phyloP scores from a whole-genome alignment of 2,888 invertebrate genomes.

The Panzeria rudis region DNA sequence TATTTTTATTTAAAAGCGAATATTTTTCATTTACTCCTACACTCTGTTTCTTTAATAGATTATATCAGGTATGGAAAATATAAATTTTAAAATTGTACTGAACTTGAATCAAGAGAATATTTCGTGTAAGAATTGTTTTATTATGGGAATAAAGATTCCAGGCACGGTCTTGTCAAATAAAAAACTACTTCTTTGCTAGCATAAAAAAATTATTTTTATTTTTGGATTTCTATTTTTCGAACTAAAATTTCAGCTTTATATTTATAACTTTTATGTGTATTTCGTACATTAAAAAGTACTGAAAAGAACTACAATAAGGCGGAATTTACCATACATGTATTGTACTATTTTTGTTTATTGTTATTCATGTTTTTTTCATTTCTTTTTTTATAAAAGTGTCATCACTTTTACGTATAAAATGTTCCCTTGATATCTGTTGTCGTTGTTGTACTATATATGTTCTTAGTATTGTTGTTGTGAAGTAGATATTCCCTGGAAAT shows the following conservation, averaged over 20 bases:
- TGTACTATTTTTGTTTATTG: constrained; percentile 21
- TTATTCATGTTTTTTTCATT: constrained; percentile 12
- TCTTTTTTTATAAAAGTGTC: constrained; percentile 49
- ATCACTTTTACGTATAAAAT: constrained; percentile 62
- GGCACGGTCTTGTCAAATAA: no score
- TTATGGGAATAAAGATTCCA: no score
- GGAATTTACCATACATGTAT: background rate
- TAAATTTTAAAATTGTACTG: background rate
- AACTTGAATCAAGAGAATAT: background rate
- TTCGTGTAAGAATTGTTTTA: no score
- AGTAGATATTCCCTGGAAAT: constrained; percentile 59
- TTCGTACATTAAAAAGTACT: no score
- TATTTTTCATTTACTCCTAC: background rate
- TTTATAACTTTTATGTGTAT: no score
- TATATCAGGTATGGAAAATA: background rate
- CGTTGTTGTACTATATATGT: constrained; percentile 41
- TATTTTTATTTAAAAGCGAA: background rate
- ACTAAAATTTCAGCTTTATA: no score
- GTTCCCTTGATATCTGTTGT: constrained; percentile 39
- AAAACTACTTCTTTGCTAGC: no score
- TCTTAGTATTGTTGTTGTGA: constrained; percentile 14
- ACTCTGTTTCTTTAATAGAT: background rate
- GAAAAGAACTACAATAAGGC: background rate
- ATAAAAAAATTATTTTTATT: no score
- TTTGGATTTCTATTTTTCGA: no score